These are phyloP conservation scores for Eolophus roseicapilla DNA, from an alignment of 2,113 vertebrate species.

Conservation along the genomic window DNA sequence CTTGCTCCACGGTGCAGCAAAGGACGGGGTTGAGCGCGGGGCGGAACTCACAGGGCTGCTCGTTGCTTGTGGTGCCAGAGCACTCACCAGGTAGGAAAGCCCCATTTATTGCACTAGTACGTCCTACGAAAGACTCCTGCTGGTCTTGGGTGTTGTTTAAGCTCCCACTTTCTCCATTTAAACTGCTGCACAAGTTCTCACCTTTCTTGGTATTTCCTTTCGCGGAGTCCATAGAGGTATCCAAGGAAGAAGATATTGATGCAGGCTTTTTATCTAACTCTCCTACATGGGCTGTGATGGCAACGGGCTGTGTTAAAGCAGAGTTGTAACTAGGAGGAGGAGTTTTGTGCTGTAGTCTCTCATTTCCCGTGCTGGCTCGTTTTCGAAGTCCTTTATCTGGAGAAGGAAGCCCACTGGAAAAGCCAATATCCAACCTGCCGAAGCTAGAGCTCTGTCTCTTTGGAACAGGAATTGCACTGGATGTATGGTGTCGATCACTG, in stretches of 20 bases:
- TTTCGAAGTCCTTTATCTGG: slow-evolving; percentile 87
- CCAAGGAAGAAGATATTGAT: slow-evolving; percentile 79
- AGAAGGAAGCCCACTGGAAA: slow-evolving; percentile 77
- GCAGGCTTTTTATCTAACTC: slow-evolving; percentile 61
- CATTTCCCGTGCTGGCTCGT: slow-evolving; percentile 84
- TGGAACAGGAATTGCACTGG: slow-evolving; percentile 90
- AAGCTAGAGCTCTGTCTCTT: slow-evolving; percentile 82
- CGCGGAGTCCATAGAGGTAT: slow-evolving; percentile 74
- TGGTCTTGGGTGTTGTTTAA: background rate
- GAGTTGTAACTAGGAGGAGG: slow-evolving; percentile 83
- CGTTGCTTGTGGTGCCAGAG: background rate
- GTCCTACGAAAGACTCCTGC: slow-evolving; percentile 34
- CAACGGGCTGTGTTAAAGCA: slow-evolving; percentile 61
- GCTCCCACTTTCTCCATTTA: slow-evolving; percentile 37
- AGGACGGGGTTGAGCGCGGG: background rate
- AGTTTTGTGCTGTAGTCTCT: slow-evolving; percentile 81
- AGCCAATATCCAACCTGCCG: slow-evolving; percentile 74
- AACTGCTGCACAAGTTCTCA: slow-evolving; percentile 12
- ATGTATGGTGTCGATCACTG: slow-evolving; percentile 88
- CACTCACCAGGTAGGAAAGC: slow-evolving; percentile 36
- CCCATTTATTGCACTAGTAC: slow-evolving; percentile 66
- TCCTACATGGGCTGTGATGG: slow-evolving; percentile 3
- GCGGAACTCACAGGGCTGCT: background rate
- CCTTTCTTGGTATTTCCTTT: slow-evolving; percentile 64
- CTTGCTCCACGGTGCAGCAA: slow-evolving; percentile 90